phyloP scores from a whole-genome alignment of 2,113 vertebrate genomes.

The Odontesthes bonariensis region DNA sequence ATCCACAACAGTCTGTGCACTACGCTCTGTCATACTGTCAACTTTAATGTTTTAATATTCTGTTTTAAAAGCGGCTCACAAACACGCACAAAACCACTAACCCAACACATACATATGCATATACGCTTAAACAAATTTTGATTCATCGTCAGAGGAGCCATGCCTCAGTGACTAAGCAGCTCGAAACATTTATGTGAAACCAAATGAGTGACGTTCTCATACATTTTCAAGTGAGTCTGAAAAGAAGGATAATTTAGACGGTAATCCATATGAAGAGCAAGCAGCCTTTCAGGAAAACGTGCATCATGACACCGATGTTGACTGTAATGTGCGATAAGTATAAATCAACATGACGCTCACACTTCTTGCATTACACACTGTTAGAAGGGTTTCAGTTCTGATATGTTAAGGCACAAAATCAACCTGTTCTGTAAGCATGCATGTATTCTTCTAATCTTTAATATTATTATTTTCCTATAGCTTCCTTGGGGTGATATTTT shows the following conservation, averaged over 20 bases:
- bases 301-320: slow-evolving; percentile 25
- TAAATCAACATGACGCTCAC: neutral
- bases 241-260: slow-evolving; percentile 56
- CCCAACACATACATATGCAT: slow-evolving; percentile 4
- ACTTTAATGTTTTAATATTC: slow-evolving; percentile 73
- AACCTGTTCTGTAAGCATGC: neutral
- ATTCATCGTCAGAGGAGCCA: slow-evolving; percentile 50
- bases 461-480: neutral
- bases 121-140: slow-evolving; percentile 33
- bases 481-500: neutral
- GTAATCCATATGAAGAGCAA: slow-evolving; percentile 40
- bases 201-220: slow-evolving; percentile 52
- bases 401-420: neutral
- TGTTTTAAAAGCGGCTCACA: slow-evolving; percentile 49
- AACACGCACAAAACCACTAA: slow-evolving; percentile 33
- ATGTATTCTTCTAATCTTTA: neutral
- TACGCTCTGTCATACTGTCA: slow-evolving; percentile 64
- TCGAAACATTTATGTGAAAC: slow-evolving; percentile 63
- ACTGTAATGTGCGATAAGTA: slow-evolving; percentile 42
- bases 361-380: neutral
- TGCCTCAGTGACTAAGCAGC: slow-evolving; percentile 49
- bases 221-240: slow-evolving; percentile 50
- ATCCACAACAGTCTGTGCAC: slow-evolving; percentile 46
- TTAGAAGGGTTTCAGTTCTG: neutral
- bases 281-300: slow-evolving; percentile 18